Base-by-base conservation (phyloP, 2,888 invertebrate species). In the Lacanobia oleracea region DNA sequence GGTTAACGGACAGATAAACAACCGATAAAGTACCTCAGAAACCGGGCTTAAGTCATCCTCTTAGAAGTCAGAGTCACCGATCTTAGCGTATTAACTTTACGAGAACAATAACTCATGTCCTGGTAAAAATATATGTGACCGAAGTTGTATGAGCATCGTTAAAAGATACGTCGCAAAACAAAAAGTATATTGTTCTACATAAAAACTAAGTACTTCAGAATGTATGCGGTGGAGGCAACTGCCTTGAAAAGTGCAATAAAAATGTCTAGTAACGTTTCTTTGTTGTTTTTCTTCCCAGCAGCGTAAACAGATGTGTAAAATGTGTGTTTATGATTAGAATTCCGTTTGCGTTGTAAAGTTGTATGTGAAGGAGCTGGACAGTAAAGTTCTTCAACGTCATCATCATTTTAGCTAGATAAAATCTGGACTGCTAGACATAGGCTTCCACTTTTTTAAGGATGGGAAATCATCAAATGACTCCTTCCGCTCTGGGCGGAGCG, bases 81-180 rank as follows among this genome's bases (percentile, higher is more conserved):
- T 43, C 12, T 43, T 43, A 21, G 10, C 53, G 7, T 23, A 18
- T 53, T 12, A 10, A 18, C 18, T 56, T 33, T 5, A 56, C 33
- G 56, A 56, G 10, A 18, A 33, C 6, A 18, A 10, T 56, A 18
- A 18, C 54, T 10, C 33, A 9, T 6, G 27, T 54, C n/a, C n/a
- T 12, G 33, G 6, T 3, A 66, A 37, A 51, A 51, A 45, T 59
- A 48, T 4, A 33, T 70, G 50, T 33, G 16, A 43, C 1, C 60
- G 27, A 51, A 60, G 16, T 45, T 45, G n/a, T 45, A 61, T 2
- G 7, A n/a, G 14, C 23, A 37, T 53, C 23, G 51, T 61, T 53
- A 72, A 45, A 72, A 59, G 21, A 10, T 45, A 73, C n/a, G 37
- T 73, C 37, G 23, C 53, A n/a, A 73, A 61, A 73, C 45, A 71